Conservation (phyloP, 2,888 invertebrate genomes). For the Lumbricus terrestris region DNA sequence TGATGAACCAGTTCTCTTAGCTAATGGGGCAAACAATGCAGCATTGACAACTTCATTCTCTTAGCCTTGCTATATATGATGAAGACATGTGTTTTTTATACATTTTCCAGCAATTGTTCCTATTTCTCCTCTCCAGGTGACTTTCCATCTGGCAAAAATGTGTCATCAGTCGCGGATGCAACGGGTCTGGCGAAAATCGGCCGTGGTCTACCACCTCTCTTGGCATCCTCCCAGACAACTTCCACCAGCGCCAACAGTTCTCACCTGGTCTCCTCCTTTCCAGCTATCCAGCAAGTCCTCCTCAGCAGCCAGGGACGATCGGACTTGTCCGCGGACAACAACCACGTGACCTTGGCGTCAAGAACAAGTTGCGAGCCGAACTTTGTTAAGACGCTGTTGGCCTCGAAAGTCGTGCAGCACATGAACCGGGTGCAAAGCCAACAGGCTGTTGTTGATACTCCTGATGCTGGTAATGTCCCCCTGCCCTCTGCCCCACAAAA, state of each 20-base stretch:
- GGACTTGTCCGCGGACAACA: neutral
- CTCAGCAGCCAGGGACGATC: neutral
- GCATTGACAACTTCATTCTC: neutral
- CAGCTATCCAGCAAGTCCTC: neutral
- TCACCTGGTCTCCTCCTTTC: neutral
- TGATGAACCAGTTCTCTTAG: neutral
- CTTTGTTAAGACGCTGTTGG: constrained; percentile 87
- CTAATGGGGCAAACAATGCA: too few relatives aligned
- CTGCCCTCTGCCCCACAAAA: neutral
- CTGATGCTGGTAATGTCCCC: neutral
- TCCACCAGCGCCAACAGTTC: neutral
- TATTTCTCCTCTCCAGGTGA: neutral
- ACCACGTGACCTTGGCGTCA: neutral
- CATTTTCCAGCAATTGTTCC: neutral
- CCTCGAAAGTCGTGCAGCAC: constrained; percentile 70
- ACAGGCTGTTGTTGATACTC: neutral
- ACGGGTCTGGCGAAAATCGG: neutral
- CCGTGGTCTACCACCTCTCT: neutral
- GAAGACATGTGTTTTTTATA: too few relatives aligned
- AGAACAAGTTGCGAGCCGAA: constrained; percentile 63
- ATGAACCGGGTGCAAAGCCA: constrained; percentile 33
- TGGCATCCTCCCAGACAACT: neutral
- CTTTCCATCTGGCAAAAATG: neutral
- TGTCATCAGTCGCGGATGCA: too few relatives aligned
- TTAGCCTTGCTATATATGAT: neutral